These are phyloP conservation scores for Sphyrna mokarran DNA, from an alignment of 2,113 vertebrate species.

Conservation along the genomic window DNA sequence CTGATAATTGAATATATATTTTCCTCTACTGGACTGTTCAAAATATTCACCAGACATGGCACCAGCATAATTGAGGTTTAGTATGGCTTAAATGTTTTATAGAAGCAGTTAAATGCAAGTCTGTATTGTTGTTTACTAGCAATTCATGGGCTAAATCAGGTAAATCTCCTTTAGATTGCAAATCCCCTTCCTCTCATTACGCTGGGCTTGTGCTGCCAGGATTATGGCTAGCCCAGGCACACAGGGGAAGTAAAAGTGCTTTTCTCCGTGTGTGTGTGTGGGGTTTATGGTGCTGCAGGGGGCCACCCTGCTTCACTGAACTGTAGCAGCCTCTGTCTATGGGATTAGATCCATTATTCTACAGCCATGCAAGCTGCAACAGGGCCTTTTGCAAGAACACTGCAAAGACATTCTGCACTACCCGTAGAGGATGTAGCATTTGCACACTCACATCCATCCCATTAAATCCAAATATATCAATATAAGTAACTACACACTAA, in stretches of 20 bases:
- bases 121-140: not conserved
- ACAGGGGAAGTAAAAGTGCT: not conserved
- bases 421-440: not conserved
- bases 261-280: constrained; percentile 44
- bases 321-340: constrained; percentile 49
- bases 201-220: not conserved
- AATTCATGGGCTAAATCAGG: not conserved
- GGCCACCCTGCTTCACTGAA: constrained; percentile 61
- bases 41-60: not conserved
- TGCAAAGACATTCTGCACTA: not conserved
- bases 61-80: not conserved
- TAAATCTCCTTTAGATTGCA: not conserved
- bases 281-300: constrained; percentile 52
- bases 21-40: not conserved
- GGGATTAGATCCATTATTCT: constrained; percentile 41
- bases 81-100: not conserved
- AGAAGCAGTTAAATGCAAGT: not conserved
- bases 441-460: not conserved
- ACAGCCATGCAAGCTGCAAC: constrained; percentile 32
- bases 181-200: not conserved
- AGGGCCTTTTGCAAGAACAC: not conserved
- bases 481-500: not conserved
- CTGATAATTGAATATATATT: not conserved
- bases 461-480: not conserved
- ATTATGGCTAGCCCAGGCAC: not conserved